phyloP scores from a whole-genome alignment of 2,113 vertebrate species.

The Lycaon pictus region DNA sequence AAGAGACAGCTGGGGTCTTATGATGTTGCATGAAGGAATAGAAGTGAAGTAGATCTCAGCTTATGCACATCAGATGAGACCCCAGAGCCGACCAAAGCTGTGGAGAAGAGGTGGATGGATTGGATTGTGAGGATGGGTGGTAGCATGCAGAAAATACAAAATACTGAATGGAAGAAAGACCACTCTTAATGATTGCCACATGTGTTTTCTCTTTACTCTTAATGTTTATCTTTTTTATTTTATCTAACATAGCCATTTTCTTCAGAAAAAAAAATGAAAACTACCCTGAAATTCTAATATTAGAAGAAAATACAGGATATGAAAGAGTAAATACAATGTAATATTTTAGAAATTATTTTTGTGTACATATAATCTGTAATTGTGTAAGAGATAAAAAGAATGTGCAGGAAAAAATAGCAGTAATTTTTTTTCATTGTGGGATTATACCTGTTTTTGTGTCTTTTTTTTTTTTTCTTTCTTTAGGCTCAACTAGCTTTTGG shows the following conservation, averaged over 20 bases:
- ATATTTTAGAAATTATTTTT: background rate
- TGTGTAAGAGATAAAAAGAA: background rate
- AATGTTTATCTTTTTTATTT: background rate
- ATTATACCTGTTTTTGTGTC: background rate
- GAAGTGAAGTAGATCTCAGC: background rate
- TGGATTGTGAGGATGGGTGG: too few species aligned
- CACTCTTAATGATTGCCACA: background rate
- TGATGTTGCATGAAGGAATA: background rate
- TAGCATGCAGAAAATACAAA: background rate
- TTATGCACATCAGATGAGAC: background rate
- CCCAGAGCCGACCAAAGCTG: background rate
- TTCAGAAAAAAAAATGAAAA: background rate
- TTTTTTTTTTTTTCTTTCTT: background rate
- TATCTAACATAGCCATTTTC: background rate
- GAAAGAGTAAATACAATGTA: background rate
- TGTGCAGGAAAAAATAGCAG: background rate
- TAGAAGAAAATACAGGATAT: background rate
- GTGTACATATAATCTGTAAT: background rate
- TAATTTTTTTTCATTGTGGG: background rate
- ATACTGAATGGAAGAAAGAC: background rate
- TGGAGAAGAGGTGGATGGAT: fast-evolving
- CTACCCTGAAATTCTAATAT: background rate
- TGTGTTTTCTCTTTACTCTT: background rate
- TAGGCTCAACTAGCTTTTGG: background rate
- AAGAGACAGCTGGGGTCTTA: background rate